phyloP scores from a whole-genome alignment of 2,113 vertebrate species.

The Danionella cerebrum region DNA sequence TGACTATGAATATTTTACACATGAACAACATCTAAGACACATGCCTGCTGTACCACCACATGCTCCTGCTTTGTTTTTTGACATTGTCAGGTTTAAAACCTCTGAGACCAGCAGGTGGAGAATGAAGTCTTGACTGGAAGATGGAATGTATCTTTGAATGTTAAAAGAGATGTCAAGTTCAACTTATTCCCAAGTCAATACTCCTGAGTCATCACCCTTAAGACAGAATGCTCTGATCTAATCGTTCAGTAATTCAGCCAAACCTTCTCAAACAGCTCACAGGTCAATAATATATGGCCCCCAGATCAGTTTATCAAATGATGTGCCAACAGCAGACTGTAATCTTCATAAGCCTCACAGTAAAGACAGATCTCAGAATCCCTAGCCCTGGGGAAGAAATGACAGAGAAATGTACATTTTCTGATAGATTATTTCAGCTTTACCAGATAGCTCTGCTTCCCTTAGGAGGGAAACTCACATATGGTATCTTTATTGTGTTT shows the following conservation, averaged over 20 bases:
- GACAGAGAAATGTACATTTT: neutral
- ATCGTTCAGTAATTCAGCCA: conserved; percentile 15
- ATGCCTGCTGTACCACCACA: neutral
- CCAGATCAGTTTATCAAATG: conserved; percentile 4
- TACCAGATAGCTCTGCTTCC: neutral
- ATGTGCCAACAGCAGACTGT: neutral
- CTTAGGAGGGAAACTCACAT: neutral
- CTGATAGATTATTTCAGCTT: neutral
- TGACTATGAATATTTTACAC: no score
- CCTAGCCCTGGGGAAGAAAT: neutral
- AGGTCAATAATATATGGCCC: neutral
- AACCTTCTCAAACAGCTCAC: neutral
- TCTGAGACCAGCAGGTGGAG: neutral
- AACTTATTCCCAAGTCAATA: conserved; percentile 9
- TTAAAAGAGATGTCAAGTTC: neutral
- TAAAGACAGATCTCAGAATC: neutral
- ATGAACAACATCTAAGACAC: no score
- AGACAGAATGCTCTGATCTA: neutral
- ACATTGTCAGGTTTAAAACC: neutral
- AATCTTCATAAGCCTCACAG: neutral
- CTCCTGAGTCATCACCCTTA: neutral
- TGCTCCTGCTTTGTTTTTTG: neutral
- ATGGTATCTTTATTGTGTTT: neutral
- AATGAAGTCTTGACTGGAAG: neutral
- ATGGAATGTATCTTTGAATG: neutral